Evolutionary conservation across 2,113 vertebrate genomes (phyloP).

Genomic region (Psittacus erithacus): DNA sequence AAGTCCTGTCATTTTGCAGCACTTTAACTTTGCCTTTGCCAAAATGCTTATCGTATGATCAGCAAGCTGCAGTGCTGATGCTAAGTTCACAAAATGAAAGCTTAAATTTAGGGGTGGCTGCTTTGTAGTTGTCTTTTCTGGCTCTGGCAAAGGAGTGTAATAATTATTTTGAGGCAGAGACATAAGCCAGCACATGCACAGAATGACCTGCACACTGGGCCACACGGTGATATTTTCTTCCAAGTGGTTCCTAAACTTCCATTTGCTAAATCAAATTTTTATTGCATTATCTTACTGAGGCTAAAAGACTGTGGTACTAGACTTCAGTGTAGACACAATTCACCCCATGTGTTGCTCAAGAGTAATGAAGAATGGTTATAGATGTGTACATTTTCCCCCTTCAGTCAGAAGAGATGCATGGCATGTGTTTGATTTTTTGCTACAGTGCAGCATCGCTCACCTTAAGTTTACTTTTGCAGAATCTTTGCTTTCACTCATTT

Average conservation of each 20-base stretch:
- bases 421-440: background rate
- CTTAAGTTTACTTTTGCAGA: background rate
- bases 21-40: background rate
- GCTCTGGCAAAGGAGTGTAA: background rate
- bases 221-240: background rate
- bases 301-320: background rate
- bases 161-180: background rate
- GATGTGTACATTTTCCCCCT: accelerated
- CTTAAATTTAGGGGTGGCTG: background rate
- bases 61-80: background rate
- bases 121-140: background rate
- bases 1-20: background rate
- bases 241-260: background rate
- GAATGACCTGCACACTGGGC: background rate
- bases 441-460: background rate
- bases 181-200: background rate
- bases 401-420: no score
- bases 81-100: background rate
- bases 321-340: background rate
- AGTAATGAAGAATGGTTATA: background rate
- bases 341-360: background rate
- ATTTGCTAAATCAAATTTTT: background rate
- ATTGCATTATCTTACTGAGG: background rate
- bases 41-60: background rate
- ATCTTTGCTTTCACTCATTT: background rate